Base-by-base conservation (phyloP, 2,797 vertebrate genomes). In the Cheirogaleus major region DNA sequence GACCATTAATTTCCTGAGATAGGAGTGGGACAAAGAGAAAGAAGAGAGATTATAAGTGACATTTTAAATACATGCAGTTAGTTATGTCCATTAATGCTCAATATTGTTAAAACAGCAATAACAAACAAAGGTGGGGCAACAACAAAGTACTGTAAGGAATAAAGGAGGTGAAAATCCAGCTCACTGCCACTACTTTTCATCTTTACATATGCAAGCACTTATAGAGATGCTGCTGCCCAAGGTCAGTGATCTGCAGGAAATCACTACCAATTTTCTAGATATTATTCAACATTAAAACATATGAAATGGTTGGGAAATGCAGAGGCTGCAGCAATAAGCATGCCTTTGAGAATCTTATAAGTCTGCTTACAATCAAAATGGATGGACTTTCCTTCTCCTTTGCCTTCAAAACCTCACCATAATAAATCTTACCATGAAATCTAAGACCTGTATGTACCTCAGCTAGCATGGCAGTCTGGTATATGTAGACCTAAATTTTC, bases 1-100 rank as follows among this genome's bases (percentile, higher is more conserved):
- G 25, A 92, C 18, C 22, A 70, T 91, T 92, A 72, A n/a, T 52
- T 88, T 27, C 69, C 43, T 55, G 22, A 20, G 7, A 2, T 0
- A 2, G 55, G 7, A 35, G 30, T 69, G 22, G n/a, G 27, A 20
- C 41, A 72, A 82, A 73, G 6, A 55, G 25, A 22, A 17, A 3
- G n/a, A 35, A 96, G n/a, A 45, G 0, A 55, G 32, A 50, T 91
- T 63, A 43, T 61, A 65, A 57, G 22, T 65, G 80, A 6, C 14
- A 48, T 70, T 48, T 80, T 80, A 67, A 95, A 73, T 35, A 27
- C 30, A 55, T 35, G 10, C 6, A 90, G 3, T 91, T 91, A 87
- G 87, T 92, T 76, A 79, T 89, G 55, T 69, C 35, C 84, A 41
- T 87, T 61, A 88, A 41, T 88, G 38, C 52, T 84, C 65, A 92